Evolutionary conservation across 1,140 invertebrate species (phyloP).

Genomic region (Diprion similis): DNA sequence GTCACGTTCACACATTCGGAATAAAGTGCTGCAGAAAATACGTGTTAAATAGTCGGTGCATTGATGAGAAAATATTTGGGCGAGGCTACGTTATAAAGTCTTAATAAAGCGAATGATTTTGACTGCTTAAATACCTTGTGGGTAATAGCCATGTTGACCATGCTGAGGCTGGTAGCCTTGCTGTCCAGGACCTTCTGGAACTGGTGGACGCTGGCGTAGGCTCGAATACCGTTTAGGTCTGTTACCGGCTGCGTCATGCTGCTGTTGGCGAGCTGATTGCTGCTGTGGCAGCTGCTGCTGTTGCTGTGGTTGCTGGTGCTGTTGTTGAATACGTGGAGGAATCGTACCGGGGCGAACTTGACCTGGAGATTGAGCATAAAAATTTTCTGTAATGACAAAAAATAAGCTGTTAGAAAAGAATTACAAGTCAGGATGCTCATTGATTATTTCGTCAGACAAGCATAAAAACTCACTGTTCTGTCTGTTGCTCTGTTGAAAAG

Average conservation of each 20-base stretch:
- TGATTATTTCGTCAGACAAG: not conserved
- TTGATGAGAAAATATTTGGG: too few relatives aligned
- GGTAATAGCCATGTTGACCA: constrained; percentile 46
- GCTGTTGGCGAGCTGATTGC: constrained; percentile 31
- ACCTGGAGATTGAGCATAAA: constrained; percentile 51
- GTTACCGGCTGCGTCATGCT: constrained; percentile 56
- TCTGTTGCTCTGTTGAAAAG: constrained; percentile 49
- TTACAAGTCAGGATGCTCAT: not conserved
- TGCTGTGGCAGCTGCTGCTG: constrained; percentile 40
- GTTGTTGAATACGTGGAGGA: constrained; percentile 62
- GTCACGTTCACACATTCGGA: too few relatives aligned
- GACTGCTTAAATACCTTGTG: constrained; percentile 17
- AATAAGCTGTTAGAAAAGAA: constrained; percentile 18
- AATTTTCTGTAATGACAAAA: constrained; percentile 46
- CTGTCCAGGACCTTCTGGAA: constrained; percentile 49
- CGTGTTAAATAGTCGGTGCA: too few relatives aligned
- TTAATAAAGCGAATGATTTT: too few relatives aligned
- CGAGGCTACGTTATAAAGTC: too few relatives aligned
- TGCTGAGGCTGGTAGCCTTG: constrained; percentile 56
- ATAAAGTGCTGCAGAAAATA: too few relatives aligned
- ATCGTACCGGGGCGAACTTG: constrained; percentile 58
- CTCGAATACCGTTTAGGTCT: constrained; percentile 80
- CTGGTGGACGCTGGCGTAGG: constrained; percentile 69
- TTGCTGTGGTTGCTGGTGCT: constrained; percentile 40
- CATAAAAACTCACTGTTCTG: constrained; percentile 47